Base-by-base conservation (phyloP, 2,113 vertebrate species). In the Leiothrix lutea region DNA sequence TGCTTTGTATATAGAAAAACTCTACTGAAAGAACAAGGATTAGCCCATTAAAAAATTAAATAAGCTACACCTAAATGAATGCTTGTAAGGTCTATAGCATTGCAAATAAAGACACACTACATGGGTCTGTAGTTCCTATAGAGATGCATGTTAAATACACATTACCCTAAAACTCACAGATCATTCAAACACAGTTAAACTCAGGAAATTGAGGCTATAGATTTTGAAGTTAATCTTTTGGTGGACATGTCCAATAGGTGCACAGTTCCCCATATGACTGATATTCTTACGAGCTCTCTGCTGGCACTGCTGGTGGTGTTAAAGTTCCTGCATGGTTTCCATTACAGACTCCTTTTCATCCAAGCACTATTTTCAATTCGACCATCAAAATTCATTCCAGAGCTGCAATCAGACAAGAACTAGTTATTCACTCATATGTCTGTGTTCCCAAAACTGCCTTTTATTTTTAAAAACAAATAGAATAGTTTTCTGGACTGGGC, bases 1-100 rank as follows among this genome's bases (percentile, higher is more conserved):
- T 94, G 82, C 84, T 95, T 94, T 97, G 90, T 80, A 56, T 89
- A 72, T 66, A 93, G 36, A 87, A 85, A 94, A 86, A 88, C 40
- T 85, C 72, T 95, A 47, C 60, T 88, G 47, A 74, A 91, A 91
- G 91, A 96, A 92, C 77, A 77, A 92, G 77, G 35, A 82, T 88
- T 48, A 48, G 11, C 33, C 44, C 42, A 85, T 93, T 90, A 74
- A 92, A 80, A 95, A 93, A 82, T 77, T 88, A 88, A 84, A 86
- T 86, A 88, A 60, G 40, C 65, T 95, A 26, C 54, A 75, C 73
- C 48, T 72, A 88, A 90, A 29, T 90, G 50, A 80, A 65, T 64
- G 28, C 8, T 88, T 25, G 12, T 74, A 88, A 78, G 21, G 25
- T 85, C 71, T 86, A 31, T 15, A 83, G n/a, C 29, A 25, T 5